Evolutionary conservation across 1,140 invertebrate genomes (phyloP).

Genomic region (Drosophila aff.): DNA sequence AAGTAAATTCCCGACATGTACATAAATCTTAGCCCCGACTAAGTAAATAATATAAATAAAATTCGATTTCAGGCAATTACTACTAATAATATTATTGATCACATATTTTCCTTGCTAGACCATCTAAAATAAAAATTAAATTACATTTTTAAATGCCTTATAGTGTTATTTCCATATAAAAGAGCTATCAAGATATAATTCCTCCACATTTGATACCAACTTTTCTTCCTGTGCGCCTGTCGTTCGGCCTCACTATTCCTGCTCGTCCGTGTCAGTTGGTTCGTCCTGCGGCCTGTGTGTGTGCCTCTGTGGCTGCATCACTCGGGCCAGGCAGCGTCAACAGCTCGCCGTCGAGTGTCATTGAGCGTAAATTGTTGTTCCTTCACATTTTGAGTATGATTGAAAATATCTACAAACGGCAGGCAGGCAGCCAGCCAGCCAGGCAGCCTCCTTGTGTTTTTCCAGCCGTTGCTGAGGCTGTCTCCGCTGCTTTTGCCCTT

Average conservation of each 20-base stretch:
- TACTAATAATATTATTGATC: no score
- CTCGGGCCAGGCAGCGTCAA: conserved; percentile 60
- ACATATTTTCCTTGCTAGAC: not conserved
- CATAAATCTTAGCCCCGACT: no score
- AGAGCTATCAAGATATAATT: not conserved
- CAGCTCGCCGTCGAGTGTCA: conserved; percentile 76
- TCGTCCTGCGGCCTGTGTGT: conserved; percentile 14
- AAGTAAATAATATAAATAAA: no score
- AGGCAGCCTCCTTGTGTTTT: conserved; percentile 32
- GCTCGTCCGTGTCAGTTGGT: conserved; percentile 8
- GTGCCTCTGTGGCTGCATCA: conserved; percentile 51
- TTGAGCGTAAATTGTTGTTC: conserved; percentile 84
- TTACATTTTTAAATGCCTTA: not conserved
- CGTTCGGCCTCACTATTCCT: conserved; percentile 32
- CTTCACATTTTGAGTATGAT: conserved; percentile 83
- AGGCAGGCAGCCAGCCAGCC: conserved; percentile 18
- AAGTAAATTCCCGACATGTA: no score
- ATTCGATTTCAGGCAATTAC: no score
- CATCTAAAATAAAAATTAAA: not conserved
- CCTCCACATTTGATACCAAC: accelerated
- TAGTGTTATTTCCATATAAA: not conserved
- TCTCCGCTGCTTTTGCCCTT: conserved; percentile 34
- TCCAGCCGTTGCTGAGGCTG: conserved; percentile 23
- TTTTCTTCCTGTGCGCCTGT: conserved; percentile 2
- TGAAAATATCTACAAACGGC: conserved; percentile 79